These are phyloP conservation scores for Hippasteria phrygiana DNA, from an alignment of 53 echinoderm and acorn worm genomes.

Conservation along the genomic window DNA sequence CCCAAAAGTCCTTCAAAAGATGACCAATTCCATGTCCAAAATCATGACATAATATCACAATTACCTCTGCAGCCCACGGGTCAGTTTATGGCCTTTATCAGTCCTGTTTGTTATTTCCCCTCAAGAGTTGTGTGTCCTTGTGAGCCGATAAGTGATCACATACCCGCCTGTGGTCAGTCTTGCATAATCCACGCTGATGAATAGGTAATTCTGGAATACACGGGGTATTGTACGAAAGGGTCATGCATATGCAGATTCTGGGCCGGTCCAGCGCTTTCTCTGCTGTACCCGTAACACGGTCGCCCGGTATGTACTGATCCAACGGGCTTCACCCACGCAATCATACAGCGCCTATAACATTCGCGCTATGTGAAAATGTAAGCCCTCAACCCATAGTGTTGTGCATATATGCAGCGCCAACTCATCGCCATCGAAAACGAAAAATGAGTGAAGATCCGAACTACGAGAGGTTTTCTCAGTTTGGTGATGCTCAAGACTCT, in stretches of 20 bases:
- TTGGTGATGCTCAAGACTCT: slow-evolving; percentile 36
- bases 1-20: slow-evolving; percentile 8
- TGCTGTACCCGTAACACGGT: neutral
- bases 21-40: slow-evolving; percentile 34
- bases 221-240: slow-evolving; percentile 16
- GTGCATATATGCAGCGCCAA: neutral
- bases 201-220: slow-evolving; percentile 25
- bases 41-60: slow-evolving; percentile 15
- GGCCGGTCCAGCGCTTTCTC: slow-evolving; percentile 18
- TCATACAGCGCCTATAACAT: slow-evolving; percentile 12
- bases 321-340: neutral
- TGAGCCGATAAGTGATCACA: neutral
- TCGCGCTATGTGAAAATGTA: slow-evolving; percentile 54
- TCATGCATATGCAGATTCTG: slow-evolving; percentile 51
- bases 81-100: no score
- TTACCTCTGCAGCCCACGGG: neutral
- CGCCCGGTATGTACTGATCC: neutral
- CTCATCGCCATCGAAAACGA: neutral
- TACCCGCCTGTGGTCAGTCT: slow-evolving; percentile 22
- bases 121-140: neutral
- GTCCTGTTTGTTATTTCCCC: neutral
- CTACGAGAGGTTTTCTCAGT: slow-evolving; percentile 42
- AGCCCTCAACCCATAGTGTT: neutral
- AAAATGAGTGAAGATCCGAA: slow-evolving; percentile 45
- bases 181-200: slow-evolving; percentile 57